These are phyloP conservation scores for Lypha dubia DNA, from an alignment of 2,888 invertebrate genomes.

Conservation along the genomic window DNA sequence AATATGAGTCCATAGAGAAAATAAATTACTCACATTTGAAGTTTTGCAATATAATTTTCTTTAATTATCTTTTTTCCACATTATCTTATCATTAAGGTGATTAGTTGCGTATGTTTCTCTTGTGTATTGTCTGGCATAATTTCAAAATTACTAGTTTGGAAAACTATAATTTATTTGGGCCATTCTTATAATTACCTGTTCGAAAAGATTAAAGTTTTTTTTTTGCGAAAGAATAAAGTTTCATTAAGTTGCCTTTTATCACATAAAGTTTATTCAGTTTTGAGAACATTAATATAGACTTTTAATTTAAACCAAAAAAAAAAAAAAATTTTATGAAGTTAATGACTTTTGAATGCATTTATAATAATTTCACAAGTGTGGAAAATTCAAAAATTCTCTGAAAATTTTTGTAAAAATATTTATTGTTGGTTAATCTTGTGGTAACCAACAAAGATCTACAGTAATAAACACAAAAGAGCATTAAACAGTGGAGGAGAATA, in stretches of 20 bases:
- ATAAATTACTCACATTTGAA: too few relatives aligned
- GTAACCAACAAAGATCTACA: too few relatives aligned
- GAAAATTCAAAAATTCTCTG: too few relatives aligned
- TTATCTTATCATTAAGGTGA: neutral
- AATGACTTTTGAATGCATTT: neutral
- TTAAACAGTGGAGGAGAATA: neutral
- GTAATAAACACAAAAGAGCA: too few relatives aligned
- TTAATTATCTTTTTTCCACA: neutral
- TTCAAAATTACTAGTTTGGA: neutral
- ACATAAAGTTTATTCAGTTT: neutral
- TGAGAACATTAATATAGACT: too few relatives aligned
- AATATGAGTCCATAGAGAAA: neutral
- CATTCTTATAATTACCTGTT: neutral
- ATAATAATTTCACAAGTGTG: too few relatives aligned
- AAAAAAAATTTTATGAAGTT: too few relatives aligned
- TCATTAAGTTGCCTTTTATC: neutral
- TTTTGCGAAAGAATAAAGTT: neutral
- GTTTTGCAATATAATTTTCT: neutral
- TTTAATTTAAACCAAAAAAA: too few relatives aligned
- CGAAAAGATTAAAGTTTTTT: neutral
- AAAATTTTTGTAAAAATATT: too few relatives aligned
- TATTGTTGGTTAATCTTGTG: too few relatives aligned
- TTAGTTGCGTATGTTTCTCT: neutral
- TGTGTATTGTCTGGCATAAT: neutral
- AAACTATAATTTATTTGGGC: neutral